phyloP scores from a whole-genome alignment of 1,140 invertebrate genomes.

The Macrocentrus cingulum region DNA sequence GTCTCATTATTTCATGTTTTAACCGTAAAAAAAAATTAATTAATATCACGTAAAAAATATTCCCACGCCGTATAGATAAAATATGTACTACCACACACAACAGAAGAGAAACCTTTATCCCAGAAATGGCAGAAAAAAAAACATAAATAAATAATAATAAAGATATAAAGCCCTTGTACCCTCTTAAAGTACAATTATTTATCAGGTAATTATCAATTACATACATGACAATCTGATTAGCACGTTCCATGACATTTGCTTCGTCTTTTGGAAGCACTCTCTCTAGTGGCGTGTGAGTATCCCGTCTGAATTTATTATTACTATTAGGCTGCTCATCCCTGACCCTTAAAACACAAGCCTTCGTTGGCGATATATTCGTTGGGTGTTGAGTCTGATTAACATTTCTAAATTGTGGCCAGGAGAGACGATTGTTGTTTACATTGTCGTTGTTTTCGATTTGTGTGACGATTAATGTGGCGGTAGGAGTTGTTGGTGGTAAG shows the following conservation, averaged over 20 bases:
- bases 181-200: conserved; percentile 9
- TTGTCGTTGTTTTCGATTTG: conserved; percentile 58
- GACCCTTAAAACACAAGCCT: conserved; percentile 48
- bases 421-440: conserved; percentile 57
- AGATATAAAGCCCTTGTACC: not conserved
- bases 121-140: not conserved
- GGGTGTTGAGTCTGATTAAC: conserved; percentile 55
- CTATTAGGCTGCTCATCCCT: conserved; percentile 54
- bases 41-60: not conserved
- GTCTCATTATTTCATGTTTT: not conserved
- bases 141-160: not conserved
- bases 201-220: conserved; percentile 50
- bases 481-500: conserved; percentile 46
- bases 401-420: conserved; percentile 60
- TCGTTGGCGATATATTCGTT: conserved; percentile 45
- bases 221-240: conserved; percentile 84
- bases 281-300: conserved; percentile 58
- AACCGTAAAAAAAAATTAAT: too few relatives aligned
- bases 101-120: conserved; percentile 3
- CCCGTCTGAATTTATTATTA: conserved; percentile 57
- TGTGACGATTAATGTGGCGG: conserved; percentile 46
- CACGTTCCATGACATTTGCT: conserved; percentile 76
- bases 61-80: too few relatives aligned
- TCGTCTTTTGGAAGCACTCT: conserved; percentile 68
- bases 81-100: not conserved